phyloP scores from a whole-genome alignment of 2,797 vertebrate genomes.

The Hydrophis major region DNA sequence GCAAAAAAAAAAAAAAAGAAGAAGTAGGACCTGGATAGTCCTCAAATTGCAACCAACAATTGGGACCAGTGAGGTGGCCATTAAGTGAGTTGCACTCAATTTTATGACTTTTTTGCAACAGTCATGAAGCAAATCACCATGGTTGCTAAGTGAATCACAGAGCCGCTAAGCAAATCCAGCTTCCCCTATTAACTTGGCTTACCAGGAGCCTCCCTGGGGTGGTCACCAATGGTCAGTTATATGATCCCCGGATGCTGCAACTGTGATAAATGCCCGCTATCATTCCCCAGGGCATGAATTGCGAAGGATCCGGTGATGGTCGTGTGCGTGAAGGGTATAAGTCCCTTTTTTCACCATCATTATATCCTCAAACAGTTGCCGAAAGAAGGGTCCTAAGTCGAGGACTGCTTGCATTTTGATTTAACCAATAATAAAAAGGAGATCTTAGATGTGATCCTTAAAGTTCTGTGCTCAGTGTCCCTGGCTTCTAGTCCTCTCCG shows the following conservation, averaged over 20 bases:
- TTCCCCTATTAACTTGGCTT: background rate
- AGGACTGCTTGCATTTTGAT: background rate
- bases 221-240: background rate
- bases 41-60: background rate
- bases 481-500: background rate
- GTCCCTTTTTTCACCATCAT: background rate
- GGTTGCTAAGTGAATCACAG: background rate
- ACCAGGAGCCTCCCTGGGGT: background rate
- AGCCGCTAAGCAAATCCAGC: background rate
- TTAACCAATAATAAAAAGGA: background rate
- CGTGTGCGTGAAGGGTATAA: background rate
- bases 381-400: background rate
- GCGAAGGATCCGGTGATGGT: background rate
- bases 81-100: background rate
- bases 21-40: background rate
- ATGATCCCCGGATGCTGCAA: background rate
- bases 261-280: background rate
- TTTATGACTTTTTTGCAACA: background rate
- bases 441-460: background rate
- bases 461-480: background rate
- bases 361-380: background rate
- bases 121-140: background rate
- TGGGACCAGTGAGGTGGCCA: background rate
- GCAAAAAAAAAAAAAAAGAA: too few relatives aligned
- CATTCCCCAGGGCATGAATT: background rate